These are phyloP conservation scores for Pao palembangensis DNA, from an alignment of 2,113 vertebrate species.

Conservation along the genomic window DNA sequence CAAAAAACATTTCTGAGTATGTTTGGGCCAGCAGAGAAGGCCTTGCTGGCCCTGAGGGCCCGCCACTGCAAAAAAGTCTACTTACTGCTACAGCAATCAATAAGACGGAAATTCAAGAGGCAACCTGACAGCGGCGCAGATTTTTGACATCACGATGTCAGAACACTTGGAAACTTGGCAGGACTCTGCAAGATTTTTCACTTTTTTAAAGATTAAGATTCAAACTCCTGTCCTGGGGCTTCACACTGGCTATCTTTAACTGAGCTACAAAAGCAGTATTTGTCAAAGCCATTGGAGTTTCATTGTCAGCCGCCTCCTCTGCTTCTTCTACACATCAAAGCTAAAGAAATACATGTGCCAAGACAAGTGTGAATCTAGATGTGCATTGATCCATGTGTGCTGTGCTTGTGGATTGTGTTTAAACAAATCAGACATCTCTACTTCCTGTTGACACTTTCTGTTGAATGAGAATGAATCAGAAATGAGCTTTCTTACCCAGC, in stretches of 20 bases:
- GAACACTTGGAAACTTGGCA: constrained; percentile 16
- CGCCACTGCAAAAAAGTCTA: not conserved
- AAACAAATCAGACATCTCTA: not conserved
- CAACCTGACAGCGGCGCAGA: not conserved
- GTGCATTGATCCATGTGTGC: not conserved
- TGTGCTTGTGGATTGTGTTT: not conserved
- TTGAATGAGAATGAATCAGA: not conserved
- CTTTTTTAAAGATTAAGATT: constrained; percentile 34
- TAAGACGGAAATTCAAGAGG: too few relatives aligned
- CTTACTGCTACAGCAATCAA: too few relatives aligned
- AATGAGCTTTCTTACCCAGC: not conserved
- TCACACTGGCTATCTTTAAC: constrained; percentile 18
- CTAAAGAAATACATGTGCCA: constrained; percentile 3
- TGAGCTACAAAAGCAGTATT: constrained; percentile 18
- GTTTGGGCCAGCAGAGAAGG: too few relatives aligned
- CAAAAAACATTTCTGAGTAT: too few relatives aligned
- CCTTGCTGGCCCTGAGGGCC: too few relatives aligned
- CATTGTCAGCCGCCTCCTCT: not conserved
- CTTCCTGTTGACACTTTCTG: not conserved
- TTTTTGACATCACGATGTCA: constrained; percentile 14
- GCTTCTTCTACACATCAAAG: constrained; percentile 10
- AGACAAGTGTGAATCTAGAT: constrained; percentile 10
- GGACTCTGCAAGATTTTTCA: constrained; percentile 9
- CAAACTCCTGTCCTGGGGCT: constrained; percentile 18
- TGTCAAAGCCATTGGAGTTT: constrained; percentile 26